phyloP scores from a whole-genome alignment of 2,113 vertebrate species.

The Oenanthe oenanthe region DNA sequence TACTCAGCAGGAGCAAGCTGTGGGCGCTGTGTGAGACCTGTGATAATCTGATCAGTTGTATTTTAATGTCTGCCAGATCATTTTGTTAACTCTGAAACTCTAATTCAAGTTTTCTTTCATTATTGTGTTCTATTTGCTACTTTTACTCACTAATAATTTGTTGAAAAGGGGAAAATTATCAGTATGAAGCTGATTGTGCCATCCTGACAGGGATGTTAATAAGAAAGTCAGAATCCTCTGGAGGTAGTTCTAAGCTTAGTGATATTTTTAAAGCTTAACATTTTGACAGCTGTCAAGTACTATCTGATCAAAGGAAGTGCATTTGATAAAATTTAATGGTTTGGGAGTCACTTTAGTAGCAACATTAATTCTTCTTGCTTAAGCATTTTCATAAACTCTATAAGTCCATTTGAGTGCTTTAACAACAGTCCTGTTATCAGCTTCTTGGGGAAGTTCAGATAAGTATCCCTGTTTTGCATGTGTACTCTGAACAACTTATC shows the following conservation, averaged over 20 bases:
- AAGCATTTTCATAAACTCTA: neutral
- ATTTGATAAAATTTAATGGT: slow-evolving; percentile 36
- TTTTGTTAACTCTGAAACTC: slow-evolving; percentile 54
- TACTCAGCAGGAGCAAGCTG: slow-evolving; percentile 48
- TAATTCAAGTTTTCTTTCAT: neutral
- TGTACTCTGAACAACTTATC: neutral
- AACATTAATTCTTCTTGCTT: slow-evolving; percentile 31
- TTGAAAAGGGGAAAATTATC: neutral
- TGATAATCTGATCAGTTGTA: slow-evolving; percentile 29
- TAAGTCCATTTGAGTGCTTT: slow-evolving; percentile 13
- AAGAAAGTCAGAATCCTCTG: slow-evolving; percentile 16
- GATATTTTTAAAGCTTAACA: slow-evolving; percentile 48
- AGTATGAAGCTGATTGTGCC: neutral
- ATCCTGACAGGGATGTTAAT: neutral
- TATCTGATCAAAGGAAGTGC: neutral
- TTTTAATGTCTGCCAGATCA: slow-evolving; percentile 52
- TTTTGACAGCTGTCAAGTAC: slow-evolving; percentile 47
- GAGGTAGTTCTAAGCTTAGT: slow-evolving; percentile 2
- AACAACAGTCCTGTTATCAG: neutral
- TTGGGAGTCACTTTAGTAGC: slow-evolving; percentile 16
- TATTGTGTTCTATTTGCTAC: neutral
- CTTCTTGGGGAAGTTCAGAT: neutral
- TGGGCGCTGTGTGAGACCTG: neutral
- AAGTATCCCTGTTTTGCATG: neutral
- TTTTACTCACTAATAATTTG: neutral